Conservation (phyloP, 1,140 invertebrate species). For the Pygmarrhopalites habei region DNA sequence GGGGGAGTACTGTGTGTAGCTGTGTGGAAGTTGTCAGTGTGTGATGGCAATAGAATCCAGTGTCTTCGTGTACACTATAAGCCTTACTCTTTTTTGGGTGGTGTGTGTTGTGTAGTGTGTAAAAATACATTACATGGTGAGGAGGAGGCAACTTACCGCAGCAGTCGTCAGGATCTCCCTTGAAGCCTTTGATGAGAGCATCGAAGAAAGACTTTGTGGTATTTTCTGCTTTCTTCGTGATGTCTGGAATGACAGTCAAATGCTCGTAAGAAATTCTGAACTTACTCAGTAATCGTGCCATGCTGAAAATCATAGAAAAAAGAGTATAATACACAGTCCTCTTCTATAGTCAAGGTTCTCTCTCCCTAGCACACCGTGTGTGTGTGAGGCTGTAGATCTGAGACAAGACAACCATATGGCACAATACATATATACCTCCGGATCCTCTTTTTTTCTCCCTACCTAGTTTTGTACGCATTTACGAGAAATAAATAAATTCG, state of each 20-base stretch:
- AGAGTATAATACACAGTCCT: not conserved
- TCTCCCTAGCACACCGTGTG: too few relatives aligned
- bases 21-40: too few relatives aligned
- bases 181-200: slow-evolving; percentile 60
- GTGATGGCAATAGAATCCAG: not conserved
- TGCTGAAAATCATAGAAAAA: slow-evolving; percentile 53
- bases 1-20: too few relatives aligned
- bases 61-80: not conserved
- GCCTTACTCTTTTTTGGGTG: not conserved
- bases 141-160: slow-evolving; percentile 4
- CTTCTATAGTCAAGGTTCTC: too few relatives aligned
- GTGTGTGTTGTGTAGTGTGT: not conserved
- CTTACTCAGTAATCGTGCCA: slow-evolving; percentile 84
- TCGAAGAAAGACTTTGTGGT: slow-evolving; percentile 65
- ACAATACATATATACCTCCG: too few relatives aligned
- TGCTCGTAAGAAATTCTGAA: slow-evolving; percentile 89
- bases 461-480: too few relatives aligned
- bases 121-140: too few relatives aligned
- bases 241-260: slow-evolving; percentile 80
- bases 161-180: slow-evolving; percentile 48
- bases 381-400: too few relatives aligned
- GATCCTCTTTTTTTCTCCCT: too few relatives aligned
- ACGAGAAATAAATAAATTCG: too few relatives aligned
- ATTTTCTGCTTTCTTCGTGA: slow-evolving; percentile 61
- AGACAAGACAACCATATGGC: too few relatives aligned